These are phyloP conservation scores for Macrochelys suwanniensis DNA, from an alignment of 2,797 vertebrate species.

Conservation along the genomic window DNA sequence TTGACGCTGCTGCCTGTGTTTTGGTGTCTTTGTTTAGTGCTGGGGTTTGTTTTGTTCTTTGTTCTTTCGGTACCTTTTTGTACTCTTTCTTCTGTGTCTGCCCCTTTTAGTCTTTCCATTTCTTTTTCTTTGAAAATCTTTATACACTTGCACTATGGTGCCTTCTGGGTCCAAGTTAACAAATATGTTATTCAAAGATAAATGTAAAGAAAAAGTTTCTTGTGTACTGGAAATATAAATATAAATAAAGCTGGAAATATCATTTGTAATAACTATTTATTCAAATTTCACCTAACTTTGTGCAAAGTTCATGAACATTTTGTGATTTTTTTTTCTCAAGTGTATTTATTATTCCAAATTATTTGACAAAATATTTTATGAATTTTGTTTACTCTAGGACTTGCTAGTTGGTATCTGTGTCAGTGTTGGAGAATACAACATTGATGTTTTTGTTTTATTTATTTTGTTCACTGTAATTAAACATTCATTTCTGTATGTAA, in stretches of 20 bases:
- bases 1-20: rapidly evolving
- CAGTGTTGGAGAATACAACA: constrained; percentile 29
- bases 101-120: not conserved
- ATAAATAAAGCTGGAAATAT: not conserved
- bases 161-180: not conserved
- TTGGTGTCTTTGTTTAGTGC: not conserved
- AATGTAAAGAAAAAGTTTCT: not conserved
- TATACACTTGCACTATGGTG: not conserved
- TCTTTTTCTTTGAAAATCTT: not conserved
- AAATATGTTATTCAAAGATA: not conserved
- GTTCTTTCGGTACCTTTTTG: constrained; percentile 15
- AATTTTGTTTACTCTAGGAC: not conserved
- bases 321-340: not conserved
- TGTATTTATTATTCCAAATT: not conserved
- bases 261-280: not conserved
- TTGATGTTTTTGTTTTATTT: not conserved
- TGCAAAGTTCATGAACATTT: not conserved
- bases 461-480: constrained; percentile 33
- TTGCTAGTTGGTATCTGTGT: not conserved
- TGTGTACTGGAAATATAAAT: not conserved
- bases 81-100: constrained; percentile 8
- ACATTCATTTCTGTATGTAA: not conserved
- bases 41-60: not conserved
- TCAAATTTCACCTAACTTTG: constrained; percentile 27
- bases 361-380: not conserved